A percentile compares a stretch with the other conserved stretches of the same genome.
These are phyloP conservation scores for Philypnodon macrostomus DNA, from an alignment of 2,797 vertebrate genomes.

Conservation along the genomic window DNA sequence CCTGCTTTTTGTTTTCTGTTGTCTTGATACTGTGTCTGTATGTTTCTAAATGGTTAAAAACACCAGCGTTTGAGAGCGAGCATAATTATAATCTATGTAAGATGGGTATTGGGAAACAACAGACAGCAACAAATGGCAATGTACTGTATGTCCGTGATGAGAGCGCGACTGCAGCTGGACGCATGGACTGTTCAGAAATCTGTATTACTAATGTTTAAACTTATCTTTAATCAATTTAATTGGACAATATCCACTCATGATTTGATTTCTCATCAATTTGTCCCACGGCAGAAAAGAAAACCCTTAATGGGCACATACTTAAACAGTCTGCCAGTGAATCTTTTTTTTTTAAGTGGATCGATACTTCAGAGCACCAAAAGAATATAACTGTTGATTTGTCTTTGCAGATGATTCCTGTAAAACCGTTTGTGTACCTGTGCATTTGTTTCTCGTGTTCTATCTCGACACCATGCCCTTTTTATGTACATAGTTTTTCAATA, in stretches of 20 bases:
- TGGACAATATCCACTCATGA: constrained; percentile 47
- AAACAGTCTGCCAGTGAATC: constrained; percentile 31
- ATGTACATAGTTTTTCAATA: constrained; percentile 79
- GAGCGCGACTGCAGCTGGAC: constrained; percentile 6
- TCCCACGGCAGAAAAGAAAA: constrained; percentile 27
- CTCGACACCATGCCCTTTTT: constrained; percentile 68
- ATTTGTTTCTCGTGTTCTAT: constrained; percentile 65
- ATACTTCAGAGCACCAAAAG: constrained; percentile 36
- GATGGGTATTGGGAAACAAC: constrained; percentile 17
- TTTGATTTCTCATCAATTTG: constrained; percentile 20
- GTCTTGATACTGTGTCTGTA: constrained; percentile 31
- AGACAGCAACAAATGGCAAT: background rate
- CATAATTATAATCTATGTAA: constrained; percentile 26
- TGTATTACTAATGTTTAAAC: constrained; percentile 15
- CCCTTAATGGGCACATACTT: constrained; percentile 38
- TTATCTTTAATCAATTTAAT: constrained; percentile 39
- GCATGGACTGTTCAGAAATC: constrained; percentile 5
- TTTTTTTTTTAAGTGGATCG: constrained; percentile 46
- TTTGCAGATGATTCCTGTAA: constrained; percentile 52
- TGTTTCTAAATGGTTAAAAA: constrained; percentile 26
- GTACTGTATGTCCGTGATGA: constrained; percentile 22
- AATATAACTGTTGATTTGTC: constrained; percentile 49
- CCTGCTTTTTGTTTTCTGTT: constrained; percentile 37
- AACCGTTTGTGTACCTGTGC: constrained; percentile 60
- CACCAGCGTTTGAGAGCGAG: constrained; percentile 17